These are phyloP conservation scores for Heliconius sara DNA, from an alignment of 2,888 invertebrate genomes.

Conservation along the genomic window DNA sequence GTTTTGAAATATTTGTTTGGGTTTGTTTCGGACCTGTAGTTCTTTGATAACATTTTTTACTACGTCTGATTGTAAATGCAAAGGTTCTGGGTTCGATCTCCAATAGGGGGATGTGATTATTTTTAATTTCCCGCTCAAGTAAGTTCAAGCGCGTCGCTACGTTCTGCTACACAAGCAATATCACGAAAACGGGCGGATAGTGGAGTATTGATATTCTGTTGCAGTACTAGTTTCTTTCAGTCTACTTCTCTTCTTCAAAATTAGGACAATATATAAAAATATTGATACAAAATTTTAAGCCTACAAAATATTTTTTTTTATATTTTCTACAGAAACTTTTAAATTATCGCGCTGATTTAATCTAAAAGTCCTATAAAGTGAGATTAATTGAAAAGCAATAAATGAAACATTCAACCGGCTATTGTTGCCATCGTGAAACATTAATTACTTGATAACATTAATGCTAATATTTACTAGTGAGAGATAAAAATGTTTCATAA, in stretches of 20 bases:
- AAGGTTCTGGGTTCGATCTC: neutral
- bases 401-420: constrained; percentile 16
- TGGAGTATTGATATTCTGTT: too few relatives aligned
- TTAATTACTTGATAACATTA: constrained; percentile 25
- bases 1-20: neutral
- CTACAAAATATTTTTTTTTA: neutral
- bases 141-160: neutral
- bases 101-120: neutral
- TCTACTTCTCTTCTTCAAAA: neutral
- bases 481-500: neutral
- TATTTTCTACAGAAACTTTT: neutral
- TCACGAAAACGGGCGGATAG: too few relatives aligned
- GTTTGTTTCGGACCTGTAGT: neutral
- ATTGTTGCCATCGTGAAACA: constrained; percentile 22
- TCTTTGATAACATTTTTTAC: neutral
- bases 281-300: neutral
- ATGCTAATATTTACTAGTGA: neutral
- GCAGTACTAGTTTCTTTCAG: neutral
- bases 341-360: neutral
- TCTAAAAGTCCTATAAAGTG: constrained; percentile 7
- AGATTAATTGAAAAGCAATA: constrained; percentile 12
- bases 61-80: neutral
- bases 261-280: too few relatives aligned
- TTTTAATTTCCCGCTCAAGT: neutral
- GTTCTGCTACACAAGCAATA: neutral